These are phyloP conservation scores for Torymus texanus DNA, from an alignment of 2,888 invertebrate species.

Conservation along the genomic window DNA sequence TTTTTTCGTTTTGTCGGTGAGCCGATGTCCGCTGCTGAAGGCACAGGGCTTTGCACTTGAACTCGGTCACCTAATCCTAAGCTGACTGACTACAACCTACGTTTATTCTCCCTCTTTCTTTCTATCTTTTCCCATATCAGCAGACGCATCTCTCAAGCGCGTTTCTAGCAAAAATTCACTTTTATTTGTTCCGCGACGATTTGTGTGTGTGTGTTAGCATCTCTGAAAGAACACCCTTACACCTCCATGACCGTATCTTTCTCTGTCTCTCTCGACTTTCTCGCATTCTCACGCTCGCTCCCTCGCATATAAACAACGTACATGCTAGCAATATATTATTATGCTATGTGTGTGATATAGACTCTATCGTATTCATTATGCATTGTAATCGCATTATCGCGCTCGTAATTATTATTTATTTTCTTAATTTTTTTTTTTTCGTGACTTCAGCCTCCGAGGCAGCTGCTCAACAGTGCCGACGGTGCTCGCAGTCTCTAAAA, in stretches of 20 bases:
- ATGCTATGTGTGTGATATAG: constrained; percentile 74
- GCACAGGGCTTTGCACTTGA: constrained; percentile 76
- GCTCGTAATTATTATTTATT: constrained; percentile 52
- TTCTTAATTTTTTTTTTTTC: constrained; percentile 46
- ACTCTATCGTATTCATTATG: constrained; percentile 73
- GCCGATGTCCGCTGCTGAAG: constrained; percentile 75
- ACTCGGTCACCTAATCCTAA: constrained; percentile 74
- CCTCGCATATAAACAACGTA: constrained; percentile 72
- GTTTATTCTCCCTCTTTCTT: constrained; percentile 38
- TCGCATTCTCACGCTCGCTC: constrained; percentile 14
- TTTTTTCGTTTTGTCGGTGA: constrained; percentile 70
- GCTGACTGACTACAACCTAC: constrained; percentile 63
- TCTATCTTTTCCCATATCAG: constrained; percentile 44
- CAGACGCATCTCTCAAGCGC: constrained; percentile 41
- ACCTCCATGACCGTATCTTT: constrained; percentile 22
- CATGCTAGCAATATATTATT: constrained; percentile 75
- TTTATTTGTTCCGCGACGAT: constrained; percentile 42
- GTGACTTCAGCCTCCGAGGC: constrained; percentile 58
- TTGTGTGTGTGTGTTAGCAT: constrained; percentile 23
- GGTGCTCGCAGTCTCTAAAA: constrained; percentile 54
- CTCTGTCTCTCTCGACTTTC: constrained; percentile 46
- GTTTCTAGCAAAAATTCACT: constrained; percentile 31
- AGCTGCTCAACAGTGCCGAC: constrained; percentile 72
- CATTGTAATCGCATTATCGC: constrained; percentile 68
- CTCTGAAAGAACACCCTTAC: constrained; percentile 34